Percentiles rank a stretch among this genome's conserved stretches.
These are phyloP conservation scores for Polyommatus iphigenia DNA, from an alignment of 2,888 invertebrate species.

Conservation along the genomic window DNA sequence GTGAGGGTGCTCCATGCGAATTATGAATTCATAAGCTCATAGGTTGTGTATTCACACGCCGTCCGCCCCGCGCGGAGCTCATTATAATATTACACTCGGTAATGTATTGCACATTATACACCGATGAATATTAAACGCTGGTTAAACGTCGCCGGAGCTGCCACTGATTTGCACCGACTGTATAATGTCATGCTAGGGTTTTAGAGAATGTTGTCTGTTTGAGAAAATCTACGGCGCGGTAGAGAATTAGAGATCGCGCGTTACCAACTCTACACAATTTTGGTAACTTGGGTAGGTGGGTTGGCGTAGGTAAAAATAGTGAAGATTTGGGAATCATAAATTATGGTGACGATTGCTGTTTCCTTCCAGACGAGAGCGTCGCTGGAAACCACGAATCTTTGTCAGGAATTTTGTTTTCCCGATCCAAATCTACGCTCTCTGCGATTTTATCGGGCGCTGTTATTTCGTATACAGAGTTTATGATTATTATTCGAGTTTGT, in stretches of 20 bases:
- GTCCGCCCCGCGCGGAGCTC: not conserved
- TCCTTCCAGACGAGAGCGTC: not conserved
- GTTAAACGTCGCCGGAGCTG: not conserved
- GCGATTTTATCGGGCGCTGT: not conserved
- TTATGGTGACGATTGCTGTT: not conserved
- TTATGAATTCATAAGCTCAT: not conserved
- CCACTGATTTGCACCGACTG: not conserved
- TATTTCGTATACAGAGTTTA: not conserved
- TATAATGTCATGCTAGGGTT: not conserved
- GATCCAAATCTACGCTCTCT: not conserved
- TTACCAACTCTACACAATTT: not conserved
- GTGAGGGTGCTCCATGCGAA: conserved; percentile 9
- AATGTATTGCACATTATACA: not conserved
- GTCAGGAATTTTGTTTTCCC: not conserved
- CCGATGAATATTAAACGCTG: conserved; percentile 6
- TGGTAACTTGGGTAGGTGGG: not conserved
- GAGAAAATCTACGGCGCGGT: not conserved
- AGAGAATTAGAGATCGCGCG: not conserved
- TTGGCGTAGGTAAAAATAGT: no score
- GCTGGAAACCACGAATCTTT: not conserved
- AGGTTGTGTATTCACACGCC: not conserved
- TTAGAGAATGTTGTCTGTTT: not conserved
- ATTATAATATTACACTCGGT: conserved; percentile 10
- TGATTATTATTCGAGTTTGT: not conserved
- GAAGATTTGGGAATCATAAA: no score